Percentiles rank a stretch among this genome's conserved stretches.
Conservation (phyloP, 2,113 vertebrate species). For the Suricata suricatta region DNA sequence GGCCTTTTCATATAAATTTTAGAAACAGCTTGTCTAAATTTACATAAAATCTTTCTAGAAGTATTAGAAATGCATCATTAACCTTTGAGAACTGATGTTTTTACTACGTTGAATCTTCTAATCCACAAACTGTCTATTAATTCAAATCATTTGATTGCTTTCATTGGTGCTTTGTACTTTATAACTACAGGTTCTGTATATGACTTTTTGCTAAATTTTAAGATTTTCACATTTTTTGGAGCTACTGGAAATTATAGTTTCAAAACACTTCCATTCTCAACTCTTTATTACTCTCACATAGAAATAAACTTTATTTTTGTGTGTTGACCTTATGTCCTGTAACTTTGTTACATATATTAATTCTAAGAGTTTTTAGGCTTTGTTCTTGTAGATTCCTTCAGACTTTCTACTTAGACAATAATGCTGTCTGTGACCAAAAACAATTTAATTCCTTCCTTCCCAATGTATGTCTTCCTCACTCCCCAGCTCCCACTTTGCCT, state of each 20-base stretch:
- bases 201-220: constrained; percentile 16
- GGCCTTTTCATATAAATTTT: not conserved
- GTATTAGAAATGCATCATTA: not conserved
- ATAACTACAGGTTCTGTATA: not conserved
- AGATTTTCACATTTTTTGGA: not conserved
- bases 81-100: not conserved
- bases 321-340: not conserved
- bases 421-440: not conserved
- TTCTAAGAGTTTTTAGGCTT: not conserved
- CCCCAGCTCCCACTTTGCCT: not conserved
- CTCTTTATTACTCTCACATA: not conserved
- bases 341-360: constrained; percentile 3
- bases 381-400: not conserved
- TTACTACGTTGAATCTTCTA: not conserved
- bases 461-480: not conserved
- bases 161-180: not conserved
- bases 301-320: constrained; percentile 6
- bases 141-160: not conserved
- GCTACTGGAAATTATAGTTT: not conserved
- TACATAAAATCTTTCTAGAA: not conserved
- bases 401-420: not conserved
- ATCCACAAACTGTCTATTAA: not conserved
- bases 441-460: not conserved
- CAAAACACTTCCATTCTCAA: not conserved
- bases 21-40: not conserved